A percentile compares a stretch with the other conserved stretches of the same genome.
These are phyloP conservation scores for Tamandua tetradactyla DNA, from an alignment of 2,797 vertebrate genomes.

Conservation along the genomic window DNA sequence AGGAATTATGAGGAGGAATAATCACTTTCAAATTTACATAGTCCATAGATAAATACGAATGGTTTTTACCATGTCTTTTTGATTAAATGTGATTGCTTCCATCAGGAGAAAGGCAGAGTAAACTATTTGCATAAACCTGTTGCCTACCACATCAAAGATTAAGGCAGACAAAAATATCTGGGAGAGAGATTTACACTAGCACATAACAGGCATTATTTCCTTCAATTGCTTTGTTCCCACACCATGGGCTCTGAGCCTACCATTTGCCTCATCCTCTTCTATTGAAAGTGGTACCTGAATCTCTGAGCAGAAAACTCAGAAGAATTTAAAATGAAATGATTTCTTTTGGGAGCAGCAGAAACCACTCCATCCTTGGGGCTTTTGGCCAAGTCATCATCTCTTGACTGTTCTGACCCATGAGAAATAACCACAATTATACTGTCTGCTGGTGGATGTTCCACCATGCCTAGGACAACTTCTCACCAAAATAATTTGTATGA, in stretches of 20 bases:
- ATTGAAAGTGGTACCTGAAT: not conserved
- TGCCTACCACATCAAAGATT: not conserved
- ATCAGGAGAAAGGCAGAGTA: not conserved
- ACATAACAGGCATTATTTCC: not conserved
- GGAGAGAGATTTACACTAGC: not conserved
- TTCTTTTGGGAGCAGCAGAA: not conserved
- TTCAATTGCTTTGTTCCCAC: rapidly evolving
- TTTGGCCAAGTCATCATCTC: not conserved
- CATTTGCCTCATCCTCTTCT: not conserved
- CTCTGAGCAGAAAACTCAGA: not conserved
- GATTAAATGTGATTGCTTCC: not conserved
- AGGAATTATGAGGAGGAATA: not conserved
- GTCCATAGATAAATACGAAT: not conserved
- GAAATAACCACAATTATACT: not conserved
- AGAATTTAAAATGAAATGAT: not conserved
- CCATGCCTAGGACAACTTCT: constrained; percentile 7
- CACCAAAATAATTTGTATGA: constrained; percentile 26
- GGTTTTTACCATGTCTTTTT: not conserved
- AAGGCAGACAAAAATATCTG: not conserved
- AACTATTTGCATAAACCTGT: not conserved
- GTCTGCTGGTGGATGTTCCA: not conserved
- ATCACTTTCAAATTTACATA: not conserved
- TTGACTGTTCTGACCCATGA: not conserved
- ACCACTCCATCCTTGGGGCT: not conserved
- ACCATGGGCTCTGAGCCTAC: no score